These are phyloP conservation scores for Microctenopoma steveboyesi DNA, from an alignment of 2,797 vertebrate genomes.

Conservation along the genomic window DNA sequence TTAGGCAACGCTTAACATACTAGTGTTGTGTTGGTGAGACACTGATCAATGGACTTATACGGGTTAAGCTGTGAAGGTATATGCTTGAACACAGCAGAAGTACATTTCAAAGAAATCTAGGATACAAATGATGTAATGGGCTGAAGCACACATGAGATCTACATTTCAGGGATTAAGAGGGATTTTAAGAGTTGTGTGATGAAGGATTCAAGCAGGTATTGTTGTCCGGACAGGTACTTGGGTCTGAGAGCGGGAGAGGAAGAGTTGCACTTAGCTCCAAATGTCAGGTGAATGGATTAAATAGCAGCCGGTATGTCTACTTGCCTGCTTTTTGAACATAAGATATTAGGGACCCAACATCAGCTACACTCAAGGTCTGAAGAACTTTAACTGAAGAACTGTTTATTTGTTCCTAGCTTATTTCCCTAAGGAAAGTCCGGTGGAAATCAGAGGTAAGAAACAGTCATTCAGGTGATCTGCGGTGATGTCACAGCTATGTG, in stretches of 20 bases:
- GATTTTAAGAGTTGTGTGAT: conserved; percentile 73
- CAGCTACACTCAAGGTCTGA: conserved; percentile 16
- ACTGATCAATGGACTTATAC: conserved; percentile 77
- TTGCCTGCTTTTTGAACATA: conserved; percentile 32
- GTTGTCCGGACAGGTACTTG: conserved; percentile 78
- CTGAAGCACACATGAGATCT: conserved; percentile 66
- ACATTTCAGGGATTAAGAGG: conserved; percentile 75
- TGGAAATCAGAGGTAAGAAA: conserved; percentile 23
- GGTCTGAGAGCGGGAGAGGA: conserved; percentile 39
- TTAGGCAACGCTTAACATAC: conserved; percentile 78
- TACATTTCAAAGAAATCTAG: conserved; percentile 71
- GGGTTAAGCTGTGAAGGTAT: conserved; percentile 77
- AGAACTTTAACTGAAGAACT: conserved; percentile 5
- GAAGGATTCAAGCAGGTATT: conserved; percentile 72
- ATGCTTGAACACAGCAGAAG: conserved; percentile 61
- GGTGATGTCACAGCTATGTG: conserved; percentile 17
- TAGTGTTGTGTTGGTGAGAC: conserved; percentile 72
- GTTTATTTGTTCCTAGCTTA: conserved; percentile 7
- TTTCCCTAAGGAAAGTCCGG: conserved; percentile 19
- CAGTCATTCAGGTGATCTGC: conserved; percentile 23
- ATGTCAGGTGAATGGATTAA: conserved; percentile 65
- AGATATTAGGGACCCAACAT: conserved; percentile 26
- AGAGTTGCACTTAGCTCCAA: conserved; percentile 51
- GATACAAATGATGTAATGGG: conserved; percentile 63
- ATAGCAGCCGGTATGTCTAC: conserved; percentile 47